Percentiles rank a stretch among this genome's conserved stretches.
Evolutionary conservation across 2,113 vertebrate species (phyloP).

Genomic region (Rhadina sibilatrix): DNA sequence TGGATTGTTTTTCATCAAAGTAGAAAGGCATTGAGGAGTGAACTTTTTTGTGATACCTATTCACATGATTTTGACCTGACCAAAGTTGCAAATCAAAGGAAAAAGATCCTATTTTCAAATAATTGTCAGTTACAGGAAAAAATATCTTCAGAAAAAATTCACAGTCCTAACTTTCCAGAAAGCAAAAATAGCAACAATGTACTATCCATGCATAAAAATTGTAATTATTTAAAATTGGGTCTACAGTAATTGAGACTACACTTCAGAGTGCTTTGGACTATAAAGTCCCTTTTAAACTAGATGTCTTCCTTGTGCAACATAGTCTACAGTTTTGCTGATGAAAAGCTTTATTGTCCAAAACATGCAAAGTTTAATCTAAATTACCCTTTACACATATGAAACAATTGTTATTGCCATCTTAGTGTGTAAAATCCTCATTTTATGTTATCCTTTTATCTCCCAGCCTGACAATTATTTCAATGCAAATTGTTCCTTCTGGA

Average conservation of each 20-base stretch:
- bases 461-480: conserved; percentile 98
- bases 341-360: conserved; percentile 75
- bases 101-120: not conserved
- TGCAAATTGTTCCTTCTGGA: conserved; percentile 99
- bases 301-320: conserved; percentile 51
- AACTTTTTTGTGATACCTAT: not conserved
- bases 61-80: not conserved
- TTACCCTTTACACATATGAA: conserved; percentile 68
- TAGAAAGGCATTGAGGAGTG: not conserved
- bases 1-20: not conserved
- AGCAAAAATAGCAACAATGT: not conserved
- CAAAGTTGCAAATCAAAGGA: not conserved
- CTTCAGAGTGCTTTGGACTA: conserved; percentile 63
- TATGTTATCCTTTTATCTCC: conserved; percentile 72
- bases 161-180: conserved; percentile 30
- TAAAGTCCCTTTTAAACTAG: conserved; percentile 68
- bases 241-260: conserved; percentile 62
- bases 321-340: conserved; percentile 68
- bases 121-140: not conserved
- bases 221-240: conserved; percentile 67
- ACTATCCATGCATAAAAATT: conserved; percentile 54
- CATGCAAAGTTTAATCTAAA: conserved; percentile 73
- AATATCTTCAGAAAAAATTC: conserved; percentile 20
- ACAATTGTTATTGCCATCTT: conserved; percentile 63
- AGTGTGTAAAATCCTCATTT: conserved; percentile 66